phyloP scores from a whole-genome alignment of 2,113 vertebrate genomes.

The Sylvicapra grimmia region DNA sequence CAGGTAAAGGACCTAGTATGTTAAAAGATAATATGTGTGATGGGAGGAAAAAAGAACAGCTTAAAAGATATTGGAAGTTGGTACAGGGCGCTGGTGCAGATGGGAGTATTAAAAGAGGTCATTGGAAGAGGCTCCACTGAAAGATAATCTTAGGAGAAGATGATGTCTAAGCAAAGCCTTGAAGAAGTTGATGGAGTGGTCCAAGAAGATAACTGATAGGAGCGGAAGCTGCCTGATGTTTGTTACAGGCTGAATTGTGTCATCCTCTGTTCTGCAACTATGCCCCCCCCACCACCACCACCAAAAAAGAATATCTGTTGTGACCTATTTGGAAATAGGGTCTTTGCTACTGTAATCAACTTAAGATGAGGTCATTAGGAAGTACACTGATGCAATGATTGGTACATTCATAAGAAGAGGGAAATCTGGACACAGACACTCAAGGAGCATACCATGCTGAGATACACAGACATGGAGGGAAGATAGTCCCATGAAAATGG shows the following conservation, averaged over 20 bases:
- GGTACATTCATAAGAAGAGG: not conserved
- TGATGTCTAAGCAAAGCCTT: not conserved
- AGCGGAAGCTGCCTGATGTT: not conserved
- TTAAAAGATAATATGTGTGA: not conserved
- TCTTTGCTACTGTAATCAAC: not conserved
- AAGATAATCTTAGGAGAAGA: not conserved
- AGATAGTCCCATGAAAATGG: not conserved
- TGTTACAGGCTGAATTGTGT: not conserved
- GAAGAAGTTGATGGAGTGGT: not conserved
- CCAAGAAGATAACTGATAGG: not conserved
- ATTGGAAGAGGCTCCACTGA: fast-evolving
- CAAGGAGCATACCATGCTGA: not conserved
- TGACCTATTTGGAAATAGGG: not conserved
- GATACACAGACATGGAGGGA: not conserved
- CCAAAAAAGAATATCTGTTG: not conserved
- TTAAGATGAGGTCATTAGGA: not conserved
- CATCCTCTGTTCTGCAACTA: not conserved
- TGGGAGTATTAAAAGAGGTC: not conserved
- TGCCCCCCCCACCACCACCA: fast-evolving
- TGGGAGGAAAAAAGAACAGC: too few relatives aligned
- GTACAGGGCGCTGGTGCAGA: fast-evolving
- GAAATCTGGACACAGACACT: not conserved
- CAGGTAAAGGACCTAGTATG: not conserved
- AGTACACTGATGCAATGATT: not conserved
- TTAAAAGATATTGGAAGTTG: not conserved